Conservation (phyloP, 2,888 invertebrate genomes). For the Scaptomyza flava region DNA sequence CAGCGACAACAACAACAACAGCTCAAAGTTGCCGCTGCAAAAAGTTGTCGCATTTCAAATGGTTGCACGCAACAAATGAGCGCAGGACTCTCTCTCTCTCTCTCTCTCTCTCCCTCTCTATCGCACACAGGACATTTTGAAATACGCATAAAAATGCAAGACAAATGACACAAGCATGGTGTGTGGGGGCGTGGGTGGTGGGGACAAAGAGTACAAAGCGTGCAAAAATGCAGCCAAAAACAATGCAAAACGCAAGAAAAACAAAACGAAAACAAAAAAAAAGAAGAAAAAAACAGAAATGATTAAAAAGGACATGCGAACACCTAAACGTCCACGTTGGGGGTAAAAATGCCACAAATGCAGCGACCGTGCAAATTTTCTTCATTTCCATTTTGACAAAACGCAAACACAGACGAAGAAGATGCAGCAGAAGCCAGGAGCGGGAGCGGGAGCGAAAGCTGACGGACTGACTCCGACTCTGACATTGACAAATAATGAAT, state of each 20-base stretch:
- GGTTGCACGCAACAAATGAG: conserved; percentile 81
- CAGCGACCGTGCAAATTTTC: conserved; percentile 82
- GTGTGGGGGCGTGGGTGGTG: background rate
- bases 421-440: conserved; percentile 25
- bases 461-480: conserved; percentile 79
- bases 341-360: conserved; percentile 79
- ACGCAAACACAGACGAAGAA: conserved; percentile 72
- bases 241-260: conserved; percentile 57
- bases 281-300: conserved; percentile 42
- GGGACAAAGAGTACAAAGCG: conserved; percentile 56
- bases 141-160: conserved; percentile 81
- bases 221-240: conserved; percentile 76
- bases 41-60: conserved; percentile 81
- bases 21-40: conserved; percentile 64
- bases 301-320: conserved; percentile 81
- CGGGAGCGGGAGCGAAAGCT: conserved; percentile 51
- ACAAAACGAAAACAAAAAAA: conserved; percentile 10
- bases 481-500: conserved; percentile 83
- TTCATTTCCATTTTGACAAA: conserved; percentile 82
- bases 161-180: conserved; percentile 64
- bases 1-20: conserved; percentile 35
- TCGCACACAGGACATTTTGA: conserved; percentile 68
- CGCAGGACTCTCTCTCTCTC: conserved; percentile 63
- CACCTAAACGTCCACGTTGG: conserved; percentile 77
- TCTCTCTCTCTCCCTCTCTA: conserved; percentile 44